Evolutionary conservation across 2,888 invertebrate genomes (phyloP).

Genomic region (Serripes groenlandicus): DNA sequence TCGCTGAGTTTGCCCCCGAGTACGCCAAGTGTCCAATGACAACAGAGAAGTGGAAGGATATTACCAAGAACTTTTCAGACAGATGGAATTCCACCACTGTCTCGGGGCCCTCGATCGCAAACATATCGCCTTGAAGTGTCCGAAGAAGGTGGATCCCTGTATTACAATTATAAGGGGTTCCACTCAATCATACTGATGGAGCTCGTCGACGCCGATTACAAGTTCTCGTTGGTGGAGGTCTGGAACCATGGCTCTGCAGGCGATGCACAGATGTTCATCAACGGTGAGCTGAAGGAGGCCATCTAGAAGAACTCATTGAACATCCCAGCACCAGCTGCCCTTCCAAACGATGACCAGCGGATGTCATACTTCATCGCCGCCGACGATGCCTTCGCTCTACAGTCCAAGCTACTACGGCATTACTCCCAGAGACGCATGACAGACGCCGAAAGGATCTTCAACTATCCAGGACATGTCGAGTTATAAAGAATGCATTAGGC

Average conservation of each 20-base stretch:
- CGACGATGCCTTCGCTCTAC: constrained; percentile 44
- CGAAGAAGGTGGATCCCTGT: not conserved
- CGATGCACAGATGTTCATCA: not conserved
- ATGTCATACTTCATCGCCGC: constrained; percentile 38
- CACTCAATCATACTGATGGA: not conserved
- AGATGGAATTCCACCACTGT: not conserved
- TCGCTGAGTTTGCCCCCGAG: no score
- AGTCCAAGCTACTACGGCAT: constrained; percentile 28
- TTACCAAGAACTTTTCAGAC: not conserved
- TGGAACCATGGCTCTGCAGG: not conserved
- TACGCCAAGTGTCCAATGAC: no score
- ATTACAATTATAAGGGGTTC: not conserved
- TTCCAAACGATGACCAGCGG: constrained; percentile 43
- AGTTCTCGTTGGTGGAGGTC: not conserved
- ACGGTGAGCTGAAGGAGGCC: constrained; percentile 41
- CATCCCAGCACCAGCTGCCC: constrained; percentile 39
- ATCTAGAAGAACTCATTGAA: constrained; percentile 36
- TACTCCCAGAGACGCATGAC: constrained; percentile 35
- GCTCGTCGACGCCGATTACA: not conserved
- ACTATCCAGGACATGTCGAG: constrained; percentile 30
- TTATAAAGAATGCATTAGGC: constrained; percentile 61
- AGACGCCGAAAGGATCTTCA: constrained; percentile 24
- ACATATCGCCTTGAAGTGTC: not conserved
- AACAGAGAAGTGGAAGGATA: not conserved
- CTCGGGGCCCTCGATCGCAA: not conserved